Conservation (phyloP, 2,797 vertebrate species). For the Nasua narica region DNA sequence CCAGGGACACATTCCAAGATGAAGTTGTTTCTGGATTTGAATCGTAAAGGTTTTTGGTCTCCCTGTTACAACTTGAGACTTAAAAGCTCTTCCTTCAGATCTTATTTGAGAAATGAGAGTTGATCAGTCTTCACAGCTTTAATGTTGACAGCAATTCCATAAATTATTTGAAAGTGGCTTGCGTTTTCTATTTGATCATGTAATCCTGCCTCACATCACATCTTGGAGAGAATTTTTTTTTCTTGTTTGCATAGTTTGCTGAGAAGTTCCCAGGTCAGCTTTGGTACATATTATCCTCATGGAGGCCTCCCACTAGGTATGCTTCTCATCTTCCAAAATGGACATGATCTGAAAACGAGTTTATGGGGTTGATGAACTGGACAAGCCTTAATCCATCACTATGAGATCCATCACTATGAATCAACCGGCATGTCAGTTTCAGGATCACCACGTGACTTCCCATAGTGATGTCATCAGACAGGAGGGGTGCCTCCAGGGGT, state of each 20-base stretch:
- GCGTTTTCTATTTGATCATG: background rate
- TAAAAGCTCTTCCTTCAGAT: background rate
- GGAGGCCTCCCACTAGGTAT: background rate
- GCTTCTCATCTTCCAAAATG: background rate
- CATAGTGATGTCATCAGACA: background rate
- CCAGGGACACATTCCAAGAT: background rate
- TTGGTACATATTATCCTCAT: background rate
- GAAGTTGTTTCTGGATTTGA: background rate
- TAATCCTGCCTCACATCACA: background rate
- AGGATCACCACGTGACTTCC: background rate
- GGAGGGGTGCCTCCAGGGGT: background rate
- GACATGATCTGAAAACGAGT: background rate
- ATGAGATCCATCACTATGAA: background rate
- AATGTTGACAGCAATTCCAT: background rate
- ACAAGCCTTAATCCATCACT: no score
- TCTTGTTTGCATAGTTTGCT: background rate
- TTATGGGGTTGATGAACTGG: background rate
- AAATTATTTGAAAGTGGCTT: conserved; percentile 3
- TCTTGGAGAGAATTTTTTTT: background rate
- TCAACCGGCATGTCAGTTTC: background rate
- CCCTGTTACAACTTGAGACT: background rate
- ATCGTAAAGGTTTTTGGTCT: background rate
- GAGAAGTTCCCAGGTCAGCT: background rate
- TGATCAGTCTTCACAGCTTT: background rate
- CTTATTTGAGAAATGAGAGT: background rate